Evolutionary conservation across 2,797 vertebrate genomes (phyloP), one percentile per base, ranked within the genome.

Genomic region (Myotis planiceps): DNA sequence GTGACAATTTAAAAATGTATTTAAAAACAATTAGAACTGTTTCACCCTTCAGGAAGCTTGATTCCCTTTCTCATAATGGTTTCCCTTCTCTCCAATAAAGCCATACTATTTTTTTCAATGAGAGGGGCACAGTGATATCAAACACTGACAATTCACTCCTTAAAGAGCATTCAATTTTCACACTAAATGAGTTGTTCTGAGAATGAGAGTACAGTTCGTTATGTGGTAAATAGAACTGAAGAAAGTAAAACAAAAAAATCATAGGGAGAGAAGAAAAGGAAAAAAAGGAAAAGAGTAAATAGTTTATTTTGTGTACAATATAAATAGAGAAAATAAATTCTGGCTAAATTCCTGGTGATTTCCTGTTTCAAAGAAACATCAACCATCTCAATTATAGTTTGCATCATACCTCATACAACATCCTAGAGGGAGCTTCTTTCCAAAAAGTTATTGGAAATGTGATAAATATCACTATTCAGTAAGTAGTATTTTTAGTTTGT

Each of bases 131-230:
- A 93, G 85, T 55, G 71, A 90, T 95, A 98, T 45, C 81, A 97
- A 94, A 95, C 45, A 84, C 47, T 14, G 58, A 51, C 86, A 74
- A 60, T 97, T 96, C 39, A 68, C 95, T 97, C 97, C 55, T 96
- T 95, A 96, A 97, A 97, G 92, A 90, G 82, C 49, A 96, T 96
- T 96, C 95, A 75, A 94, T 96, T 96, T 97, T 97, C 86, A 97
- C 96, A 97, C 79, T 96, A 97, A 98, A 96, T 95, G 87, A 97
- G 32, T 96, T 96, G 63, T 89, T 93, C 68, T 85, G 95, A 97
- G 63, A 84, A 88, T 78, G 18, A 95, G 47, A 94, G 32, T 75
- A 86, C 2, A 94, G 58, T 68, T 97, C 49, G 80, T 81, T 88
- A 96, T 45, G 74, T 96, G 96, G 96, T 88, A 97, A 87, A 94